phyloP scores from a whole-genome alignment of 2,797 vertebrate genomes.

The Myotis findleyi region DNA sequence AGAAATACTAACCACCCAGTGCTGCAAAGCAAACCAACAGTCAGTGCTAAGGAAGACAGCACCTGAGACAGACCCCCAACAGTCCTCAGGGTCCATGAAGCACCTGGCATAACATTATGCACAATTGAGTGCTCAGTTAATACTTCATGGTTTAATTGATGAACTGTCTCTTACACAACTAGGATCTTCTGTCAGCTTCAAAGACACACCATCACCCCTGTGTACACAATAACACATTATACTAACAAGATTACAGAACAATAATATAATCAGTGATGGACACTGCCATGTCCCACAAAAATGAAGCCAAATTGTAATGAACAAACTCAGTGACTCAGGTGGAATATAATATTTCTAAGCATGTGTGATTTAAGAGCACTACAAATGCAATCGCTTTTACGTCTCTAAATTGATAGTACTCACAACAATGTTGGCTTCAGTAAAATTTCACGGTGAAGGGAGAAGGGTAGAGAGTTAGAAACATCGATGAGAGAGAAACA shows the following conservation, averaged over 20 bases:
- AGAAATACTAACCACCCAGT: not conserved
- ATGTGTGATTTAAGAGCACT: constrained; percentile 50
- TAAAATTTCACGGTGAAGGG: not conserved
- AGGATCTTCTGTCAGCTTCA: constrained; percentile 7
- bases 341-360: constrained; percentile 48
- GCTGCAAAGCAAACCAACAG: not conserved
- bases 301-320: constrained; percentile 64
- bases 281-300: constrained; percentile 20
- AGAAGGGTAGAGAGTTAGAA: no score
- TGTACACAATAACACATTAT: constrained; percentile 17
- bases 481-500: no score
- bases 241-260: constrained; percentile 60
- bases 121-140: not conserved
- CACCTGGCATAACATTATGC: not conserved
- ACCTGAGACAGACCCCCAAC: not conserved
- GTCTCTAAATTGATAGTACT: constrained; percentile 29
- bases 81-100: not conserved
- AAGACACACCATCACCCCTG: not conserved
- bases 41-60: not conserved
- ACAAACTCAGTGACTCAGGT: constrained; percentile 30
- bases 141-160: constrained; percentile 16
- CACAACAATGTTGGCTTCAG: constrained; percentile 45
- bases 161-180: constrained; percentile 21
- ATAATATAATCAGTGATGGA: constrained; percentile 63
- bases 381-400: constrained; percentile 63